phyloP scores from a whole-genome alignment of 1,140 invertebrate species.

The Philopotamus ludificatus region DNA sequence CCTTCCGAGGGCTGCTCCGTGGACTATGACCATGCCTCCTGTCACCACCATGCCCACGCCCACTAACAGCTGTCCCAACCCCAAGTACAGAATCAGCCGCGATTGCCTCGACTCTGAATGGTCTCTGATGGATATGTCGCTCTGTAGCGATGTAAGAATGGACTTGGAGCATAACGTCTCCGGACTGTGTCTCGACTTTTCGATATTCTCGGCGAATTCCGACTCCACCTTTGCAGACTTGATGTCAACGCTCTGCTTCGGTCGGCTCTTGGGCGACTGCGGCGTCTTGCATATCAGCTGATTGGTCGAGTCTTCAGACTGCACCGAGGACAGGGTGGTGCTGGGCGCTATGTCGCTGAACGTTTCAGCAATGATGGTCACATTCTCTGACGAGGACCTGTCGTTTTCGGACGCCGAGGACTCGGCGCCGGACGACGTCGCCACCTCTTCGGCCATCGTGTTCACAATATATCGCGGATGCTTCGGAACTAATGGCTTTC shows the following conservation, averaged over 20 bases:
- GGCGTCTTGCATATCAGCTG: conserved; percentile 59
- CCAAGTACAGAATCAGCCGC: conserved; percentile 54
- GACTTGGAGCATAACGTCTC: conserved; percentile 45
- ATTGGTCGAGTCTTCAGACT: conserved; percentile 57
- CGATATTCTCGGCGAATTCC: conserved; percentile 23
- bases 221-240: conserved; percentile 45
- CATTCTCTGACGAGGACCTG: conserved; percentile 42
- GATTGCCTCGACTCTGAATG: conserved; percentile 41
- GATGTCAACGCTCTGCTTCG: conserved; percentile 44
- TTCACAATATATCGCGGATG: too few species aligned
- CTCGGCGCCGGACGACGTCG: conserved; percentile 33
- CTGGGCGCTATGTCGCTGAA: conserved; percentile 43
- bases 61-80: conserved; percentile 56
- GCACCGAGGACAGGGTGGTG: conserved; percentile 52
- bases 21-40: conserved; percentile 58
- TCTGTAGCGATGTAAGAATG: conserved; percentile 46
- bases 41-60: conserved; percentile 59
- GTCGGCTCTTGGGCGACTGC: conserved; percentile 49
- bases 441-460: conserved; percentile 38
- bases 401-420: conserved; percentile 41
- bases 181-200: conserved; percentile 36
- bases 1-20: conserved; percentile 58
- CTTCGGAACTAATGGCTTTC: conserved; percentile 20
- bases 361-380: conserved; percentile 45
- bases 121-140: conserved; percentile 41